Percentiles rank a stretch among this genome's conserved stretches.
Evolutionary conservation across 2,113 vertebrate species (phyloP).

Genomic region (Cichladusa arquata): DNA sequence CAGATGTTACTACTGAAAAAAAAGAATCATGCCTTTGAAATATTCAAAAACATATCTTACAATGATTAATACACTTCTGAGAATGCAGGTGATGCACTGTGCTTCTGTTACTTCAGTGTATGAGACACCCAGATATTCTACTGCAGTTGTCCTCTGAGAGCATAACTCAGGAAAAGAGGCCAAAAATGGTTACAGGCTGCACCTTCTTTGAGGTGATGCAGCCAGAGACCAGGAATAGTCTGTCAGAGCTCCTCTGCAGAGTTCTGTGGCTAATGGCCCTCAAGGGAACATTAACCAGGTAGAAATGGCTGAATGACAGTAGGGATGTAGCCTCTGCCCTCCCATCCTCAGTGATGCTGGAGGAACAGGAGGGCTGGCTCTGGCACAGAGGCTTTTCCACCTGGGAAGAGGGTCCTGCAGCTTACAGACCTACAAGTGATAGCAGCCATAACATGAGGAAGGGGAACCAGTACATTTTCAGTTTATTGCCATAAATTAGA

Average conservation of each 20-base stretch:
- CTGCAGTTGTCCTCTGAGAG: neutral
- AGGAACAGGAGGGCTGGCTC: neutral
- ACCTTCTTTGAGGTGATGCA: neutral
- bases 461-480: neutral
- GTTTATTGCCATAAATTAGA: neutral
- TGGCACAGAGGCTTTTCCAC: neutral
- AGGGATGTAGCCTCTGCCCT: neutral
- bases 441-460: neutral
- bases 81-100: neutral
- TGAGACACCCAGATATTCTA: neutral
- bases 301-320: neutral
- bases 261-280: neutral
- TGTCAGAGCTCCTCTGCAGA: neutral
- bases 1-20: neutral
- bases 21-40: neutral
- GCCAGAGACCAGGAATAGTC: neutral
- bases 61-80: neutral
- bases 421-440: neutral
- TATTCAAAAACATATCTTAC: neutral
- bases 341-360: neutral
- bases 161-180: neutral
- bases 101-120: neutral
- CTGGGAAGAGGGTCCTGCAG: neutral
- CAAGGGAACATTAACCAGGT: neutral
- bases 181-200: neutral